Conservation (phyloP, 1,140 invertebrate genomes). For the Ruditapes philippinarum region DNA sequence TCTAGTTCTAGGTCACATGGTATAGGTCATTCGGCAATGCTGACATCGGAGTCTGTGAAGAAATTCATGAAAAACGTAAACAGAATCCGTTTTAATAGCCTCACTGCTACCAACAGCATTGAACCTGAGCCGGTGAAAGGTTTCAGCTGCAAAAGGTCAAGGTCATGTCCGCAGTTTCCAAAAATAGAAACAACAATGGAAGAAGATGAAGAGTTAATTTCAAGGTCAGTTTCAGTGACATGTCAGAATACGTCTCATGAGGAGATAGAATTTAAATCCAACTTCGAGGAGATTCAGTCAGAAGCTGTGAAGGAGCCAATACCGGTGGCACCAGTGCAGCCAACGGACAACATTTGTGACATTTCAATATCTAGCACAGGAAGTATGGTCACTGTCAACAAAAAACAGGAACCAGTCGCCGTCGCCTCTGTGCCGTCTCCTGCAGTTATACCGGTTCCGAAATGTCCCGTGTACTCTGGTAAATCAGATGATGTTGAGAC, state of each 20-base stretch:
- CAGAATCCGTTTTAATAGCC: slow-evolving; percentile 89
- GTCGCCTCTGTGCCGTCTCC: background rate
- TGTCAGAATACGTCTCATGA: slow-evolving; percentile 27
- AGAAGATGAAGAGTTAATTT: slow-evolving; percentile 59
- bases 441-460: background rate
- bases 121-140: slow-evolving; percentile 34
- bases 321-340: background rate
- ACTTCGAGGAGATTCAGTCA: background rate
- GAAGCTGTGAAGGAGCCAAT: background rate
- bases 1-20: slow-evolving; percentile 12
- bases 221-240: slow-evolving; percentile 44
- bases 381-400: slow-evolving; percentile 20
- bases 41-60: slow-evolving; percentile 86
- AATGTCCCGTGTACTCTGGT: slow-evolving; percentile 3
- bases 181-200: slow-evolving; percentile 55
- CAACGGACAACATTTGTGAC: background rate
- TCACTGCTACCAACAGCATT: slow-evolving; percentile 84
- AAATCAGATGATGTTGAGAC: background rate
- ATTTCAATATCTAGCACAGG: slow-evolving; percentile 1
- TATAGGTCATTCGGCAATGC: slow-evolving; percentile 25
- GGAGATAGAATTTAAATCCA: background rate
- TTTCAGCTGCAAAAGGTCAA: slow-evolving; percentile 63
- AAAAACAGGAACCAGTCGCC: slow-evolving; percentile 11
- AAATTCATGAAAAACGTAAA: slow-evolving; percentile 90
- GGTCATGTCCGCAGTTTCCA: slow-evolving; percentile 73